phyloP scores from a whole-genome alignment of 2,888 invertebrate genomes.

The Leistus spinibarbis region DNA sequence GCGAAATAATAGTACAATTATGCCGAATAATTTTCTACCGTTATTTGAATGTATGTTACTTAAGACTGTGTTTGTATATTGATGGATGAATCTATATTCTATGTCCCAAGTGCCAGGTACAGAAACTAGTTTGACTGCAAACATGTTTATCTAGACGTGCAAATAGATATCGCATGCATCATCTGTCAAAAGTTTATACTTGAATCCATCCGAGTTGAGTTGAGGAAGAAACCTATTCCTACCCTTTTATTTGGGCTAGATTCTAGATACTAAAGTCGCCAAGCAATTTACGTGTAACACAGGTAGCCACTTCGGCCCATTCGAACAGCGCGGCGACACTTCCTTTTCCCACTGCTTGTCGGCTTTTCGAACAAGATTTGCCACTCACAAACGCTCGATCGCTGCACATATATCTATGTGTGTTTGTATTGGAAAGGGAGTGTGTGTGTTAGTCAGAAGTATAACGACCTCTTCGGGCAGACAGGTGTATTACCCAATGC shows the following conservation, averaged over 20 bases:
- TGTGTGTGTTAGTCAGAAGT: neutral
- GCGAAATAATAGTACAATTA: no score
- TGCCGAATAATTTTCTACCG: no score
- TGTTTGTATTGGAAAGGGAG: neutral
- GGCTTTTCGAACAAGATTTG: conserved; percentile 6
- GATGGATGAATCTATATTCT: no score
- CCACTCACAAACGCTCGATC: neutral
- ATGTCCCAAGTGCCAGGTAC: neutral
- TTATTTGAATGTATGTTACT: no score
- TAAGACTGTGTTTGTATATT: no score
- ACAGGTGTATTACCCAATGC: no score
- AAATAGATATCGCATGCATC: neutral
- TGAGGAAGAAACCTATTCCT: neutral
- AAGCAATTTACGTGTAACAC: conserved; percentile 16
- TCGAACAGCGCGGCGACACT: neutral
- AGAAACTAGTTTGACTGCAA: neutral
- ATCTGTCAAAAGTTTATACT: neutral
- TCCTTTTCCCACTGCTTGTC: neutral
- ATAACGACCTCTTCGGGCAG: neutral
- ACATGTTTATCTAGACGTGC: neutral
- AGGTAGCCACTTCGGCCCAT: conserved; percentile 27
- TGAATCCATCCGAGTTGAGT: neutral
- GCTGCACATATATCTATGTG: no score
- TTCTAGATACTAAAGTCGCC: neutral
- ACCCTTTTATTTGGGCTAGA: no score